Base-by-base conservation (phyloP, 2,797 vertebrate genomes). In the Peromyscus melanophrys region DNA sequence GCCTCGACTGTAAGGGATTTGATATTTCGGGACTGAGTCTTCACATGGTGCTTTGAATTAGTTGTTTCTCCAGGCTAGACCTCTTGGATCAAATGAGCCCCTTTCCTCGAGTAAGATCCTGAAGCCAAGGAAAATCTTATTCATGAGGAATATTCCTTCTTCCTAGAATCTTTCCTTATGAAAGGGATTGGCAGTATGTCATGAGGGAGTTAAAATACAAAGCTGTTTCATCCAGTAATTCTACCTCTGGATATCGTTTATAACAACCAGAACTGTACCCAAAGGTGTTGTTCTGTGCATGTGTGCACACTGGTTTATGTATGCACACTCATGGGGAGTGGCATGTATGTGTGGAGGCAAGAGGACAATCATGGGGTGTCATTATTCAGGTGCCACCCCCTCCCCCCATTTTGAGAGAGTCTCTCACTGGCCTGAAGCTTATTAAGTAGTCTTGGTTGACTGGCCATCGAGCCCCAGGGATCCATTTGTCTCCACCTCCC, bases 41-140 rank as follows among this genome's bases (percentile, higher is more conserved):
- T 89, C 49, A 59, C 23, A 40, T 10, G 46, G 43, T n/a, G 63
- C 17, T 92, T 55, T 80, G 43, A 75, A 83, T 92, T 61, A 46
- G 46, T 77, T 94, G 83, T 94, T 87, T 76, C 25, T 52, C 73
- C 21, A 55, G n/a, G 14, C 37, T 21, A 52, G 46, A 65, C n/a
- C 85, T 52, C 95, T 95, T 73, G 21, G 46, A 78, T 93, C 23
- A 82, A 76, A 3, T 59, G 91, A 29, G 31, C 61, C 67, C 61
- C 37, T 81, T 85, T 57, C 17, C 31, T 90, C 13, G 29, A 61
- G 17, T 63, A 21, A 84, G 78, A 94, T 76, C 89, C 52, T n/a
- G 43, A 94, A 93, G 61, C 61, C 90, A 95, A 67, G 90, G 49
- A 69, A 92, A 91, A 55, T 59, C n/a, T 69, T 71, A 83, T 52